Evolutionary conservation across 2,113 vertebrate genomes (phyloP).

Genomic region (Amphilophus citrinellus): DNA sequence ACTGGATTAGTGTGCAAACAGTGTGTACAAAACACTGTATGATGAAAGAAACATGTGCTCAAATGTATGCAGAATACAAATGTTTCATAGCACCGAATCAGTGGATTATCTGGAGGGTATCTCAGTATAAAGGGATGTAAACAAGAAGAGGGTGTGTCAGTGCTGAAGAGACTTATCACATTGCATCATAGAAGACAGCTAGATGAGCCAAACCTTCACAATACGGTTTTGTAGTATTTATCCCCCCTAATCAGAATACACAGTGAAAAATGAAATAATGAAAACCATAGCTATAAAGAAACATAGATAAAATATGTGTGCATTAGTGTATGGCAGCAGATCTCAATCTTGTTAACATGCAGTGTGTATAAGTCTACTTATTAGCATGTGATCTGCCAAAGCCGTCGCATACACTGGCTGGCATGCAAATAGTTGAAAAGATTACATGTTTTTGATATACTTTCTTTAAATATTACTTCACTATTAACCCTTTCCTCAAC

Average conservation of each 20-base stretch:
- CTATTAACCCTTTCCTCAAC: neutral
- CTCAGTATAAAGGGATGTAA: conserved; percentile 14
- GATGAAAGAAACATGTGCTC: neutral
- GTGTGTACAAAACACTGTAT: neutral
- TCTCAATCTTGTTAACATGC: neutral
- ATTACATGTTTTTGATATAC: neutral
- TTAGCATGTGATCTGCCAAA: neutral
- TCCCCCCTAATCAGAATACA: neutral
- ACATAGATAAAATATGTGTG: neutral
- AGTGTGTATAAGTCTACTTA: neutral
- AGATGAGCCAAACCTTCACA: neutral
- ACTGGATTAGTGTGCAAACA: conserved; percentile 22
- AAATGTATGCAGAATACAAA: neutral
- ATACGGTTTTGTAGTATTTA: neutral
- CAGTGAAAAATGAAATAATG: neutral
- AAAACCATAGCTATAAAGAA: neutral
- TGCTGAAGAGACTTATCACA: neutral
- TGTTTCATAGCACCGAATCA: neutral
- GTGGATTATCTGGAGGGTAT: conserved; percentile 32
- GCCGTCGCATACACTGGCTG: neutral
- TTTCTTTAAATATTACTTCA: neutral
- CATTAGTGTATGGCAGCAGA: neutral
- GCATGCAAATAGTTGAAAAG: neutral
- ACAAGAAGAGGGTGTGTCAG: conserved; percentile 36
- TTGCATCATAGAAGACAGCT: neutral